These are phyloP conservation scores for Argentina silus DNA, from an alignment of 2,797 vertebrate genomes.

Conservation along the genomic window DNA sequence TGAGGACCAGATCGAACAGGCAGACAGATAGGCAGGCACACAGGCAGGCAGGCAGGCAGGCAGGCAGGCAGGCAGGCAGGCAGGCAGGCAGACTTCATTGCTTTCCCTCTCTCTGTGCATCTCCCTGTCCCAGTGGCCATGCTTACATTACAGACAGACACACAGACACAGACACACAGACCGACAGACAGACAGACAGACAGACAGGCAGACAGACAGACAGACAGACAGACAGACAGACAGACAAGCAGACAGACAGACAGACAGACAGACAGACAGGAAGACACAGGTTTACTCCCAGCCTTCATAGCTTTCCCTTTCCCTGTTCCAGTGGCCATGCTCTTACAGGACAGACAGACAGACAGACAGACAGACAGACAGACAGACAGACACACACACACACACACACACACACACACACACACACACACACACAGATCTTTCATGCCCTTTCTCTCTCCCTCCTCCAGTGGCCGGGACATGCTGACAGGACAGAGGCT, in stretches of 20 bases:
- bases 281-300: conserved; percentile 19
- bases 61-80: too few species aligned
- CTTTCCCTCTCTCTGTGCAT: too few species aligned
- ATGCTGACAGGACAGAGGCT: conserved; percentile 97
- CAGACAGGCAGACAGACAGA: too few species aligned
- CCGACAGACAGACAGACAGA: too few species aligned
- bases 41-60: too few species aligned
- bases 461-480: conserved; percentile 82
- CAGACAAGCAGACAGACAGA: conserved; percentile 41
- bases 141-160: conserved; percentile 16
- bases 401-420: background rate
- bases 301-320: background rate
- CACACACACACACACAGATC: background rate
- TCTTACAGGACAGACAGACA: background rate
- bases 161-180: conserved; percentile 9
- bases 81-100: too few species aligned
- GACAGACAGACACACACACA: background rate
- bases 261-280: conserved; percentile 17
- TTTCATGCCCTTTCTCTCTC: conserved; percentile 36
- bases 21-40: conserved; percentile 26
- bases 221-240: conserved; percentile 10
- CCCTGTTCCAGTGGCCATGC: too few species aligned
- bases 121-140: too few species aligned
- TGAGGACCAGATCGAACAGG: conserved; percentile 21
- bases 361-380: background rate